These are phyloP conservation scores for Ctenopoma multispine DNA, from an alignment of 2,797 vertebrate genomes.

Conservation along the genomic window DNA sequence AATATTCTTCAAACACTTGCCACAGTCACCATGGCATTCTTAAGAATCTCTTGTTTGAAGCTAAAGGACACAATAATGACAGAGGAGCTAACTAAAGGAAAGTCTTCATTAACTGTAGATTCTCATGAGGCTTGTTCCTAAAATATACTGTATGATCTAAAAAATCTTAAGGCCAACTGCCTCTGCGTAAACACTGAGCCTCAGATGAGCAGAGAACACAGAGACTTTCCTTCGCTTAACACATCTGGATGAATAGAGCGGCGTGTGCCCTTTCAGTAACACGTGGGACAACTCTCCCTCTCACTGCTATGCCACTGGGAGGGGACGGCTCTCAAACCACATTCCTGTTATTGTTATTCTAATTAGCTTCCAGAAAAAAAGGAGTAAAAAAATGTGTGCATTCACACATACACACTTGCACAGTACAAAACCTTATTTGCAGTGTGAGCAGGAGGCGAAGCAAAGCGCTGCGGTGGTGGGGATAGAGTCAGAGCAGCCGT, in stretches of 20 bases:
- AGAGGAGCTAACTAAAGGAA: slow-evolving; percentile 51
- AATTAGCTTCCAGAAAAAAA: slow-evolving; percentile 78
- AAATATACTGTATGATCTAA: slow-evolving; percentile 67
- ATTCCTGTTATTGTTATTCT: slow-evolving; percentile 87
- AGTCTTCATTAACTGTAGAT: slow-evolving; percentile 43
- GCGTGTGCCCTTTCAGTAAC: slow-evolving; percentile 80
- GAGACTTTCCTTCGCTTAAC: slow-evolving; percentile 75
- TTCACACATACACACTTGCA: slow-evolving; percentile 59
- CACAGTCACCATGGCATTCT: slow-evolving; percentile 32
- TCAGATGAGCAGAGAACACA: slow-evolving; percentile 62
- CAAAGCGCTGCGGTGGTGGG: slow-evolving; percentile 45
- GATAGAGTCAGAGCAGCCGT: slow-evolving; percentile 69
- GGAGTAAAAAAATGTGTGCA: slow-evolving; percentile 47
- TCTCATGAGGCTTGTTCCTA: slow-evolving; percentile 54
- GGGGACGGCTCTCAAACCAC: slow-evolving; percentile 73
- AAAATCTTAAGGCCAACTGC: slow-evolving; percentile 53
- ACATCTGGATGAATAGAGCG: slow-evolving; percentile 85
- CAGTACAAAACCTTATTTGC: slow-evolving; percentile 69
- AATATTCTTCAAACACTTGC: slow-evolving; percentile 2
- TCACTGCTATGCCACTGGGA: slow-evolving; percentile 73
- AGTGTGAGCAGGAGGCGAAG: slow-evolving; percentile 59
- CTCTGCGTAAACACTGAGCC: slow-evolving; percentile 67
- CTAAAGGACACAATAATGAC: slow-evolving; percentile 53
- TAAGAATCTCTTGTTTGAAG: slow-evolving; percentile 35
- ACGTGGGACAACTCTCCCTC: slow-evolving; percentile 74